These are phyloP conservation scores for Agonopterix heracliana DNA, from an alignment of 2,888 invertebrate species.

Conservation along the genomic window DNA sequence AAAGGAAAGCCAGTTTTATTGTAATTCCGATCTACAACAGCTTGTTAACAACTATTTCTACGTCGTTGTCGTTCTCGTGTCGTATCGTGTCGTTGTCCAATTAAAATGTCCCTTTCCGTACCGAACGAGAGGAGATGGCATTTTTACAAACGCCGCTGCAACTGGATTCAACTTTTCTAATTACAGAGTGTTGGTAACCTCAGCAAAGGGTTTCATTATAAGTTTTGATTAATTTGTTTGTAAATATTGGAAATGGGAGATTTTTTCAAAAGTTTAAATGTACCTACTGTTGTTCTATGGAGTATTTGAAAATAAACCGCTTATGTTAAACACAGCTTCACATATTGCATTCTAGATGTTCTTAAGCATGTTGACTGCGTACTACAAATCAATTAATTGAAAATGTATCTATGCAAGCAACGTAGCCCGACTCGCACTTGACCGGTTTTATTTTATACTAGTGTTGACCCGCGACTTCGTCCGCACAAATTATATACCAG, in stretches of 20 bases:
- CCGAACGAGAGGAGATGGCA: constrained; percentile 29
- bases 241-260: neutral
- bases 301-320: neutral
- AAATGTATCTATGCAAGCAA: too few relatives aligned
- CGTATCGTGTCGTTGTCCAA: constrained; percentile 43
- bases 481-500: too few relatives aligned
- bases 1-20: too few relatives aligned
- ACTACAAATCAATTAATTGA: too few relatives aligned
- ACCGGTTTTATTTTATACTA: too few relatives aligned
- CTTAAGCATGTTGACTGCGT: too few relatives aligned
- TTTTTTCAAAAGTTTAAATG: neutral
- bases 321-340: neutral
- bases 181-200: constrained; percentile 28
- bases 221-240: constrained; percentile 12
- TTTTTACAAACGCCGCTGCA: constrained; percentile 30
- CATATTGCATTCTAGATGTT: too few relatives aligned
- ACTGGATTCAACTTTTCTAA: constrained; percentile 48
- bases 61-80: constrained; percentile 11
- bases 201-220: constrained; percentile 8
- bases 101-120: constrained; percentile 37
- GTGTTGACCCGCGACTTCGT: too few relatives aligned
- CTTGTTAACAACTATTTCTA: neutral
- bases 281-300: neutral
- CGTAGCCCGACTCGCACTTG: too few relatives aligned
- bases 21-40: neutral